Conservation (phyloP, 2,113 vertebrate genomes). For the Rhinogobius similis region DNA sequence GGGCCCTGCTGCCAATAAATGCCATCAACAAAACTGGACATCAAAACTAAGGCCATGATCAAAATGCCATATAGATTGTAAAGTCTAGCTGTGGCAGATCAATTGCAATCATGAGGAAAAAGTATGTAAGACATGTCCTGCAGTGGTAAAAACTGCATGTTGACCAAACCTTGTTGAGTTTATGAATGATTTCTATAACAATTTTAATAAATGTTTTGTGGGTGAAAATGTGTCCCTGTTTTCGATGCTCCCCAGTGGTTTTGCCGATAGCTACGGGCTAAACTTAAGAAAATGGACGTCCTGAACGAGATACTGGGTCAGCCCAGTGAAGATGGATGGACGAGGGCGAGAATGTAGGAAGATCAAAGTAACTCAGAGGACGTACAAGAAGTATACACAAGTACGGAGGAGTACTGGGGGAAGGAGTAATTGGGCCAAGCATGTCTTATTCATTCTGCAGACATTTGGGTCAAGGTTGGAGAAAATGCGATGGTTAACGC, state of each 20-base stretch:
- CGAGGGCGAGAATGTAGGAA: constrained; percentile 12
- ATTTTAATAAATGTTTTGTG: not conserved
- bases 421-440: constrained; percentile 37
- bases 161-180: not conserved
- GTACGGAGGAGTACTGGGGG: not conserved
- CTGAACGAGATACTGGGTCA: constrained; percentile 46
- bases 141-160: not conserved
- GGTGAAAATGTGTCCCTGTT: constrained; percentile 41
- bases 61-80: not conserved
- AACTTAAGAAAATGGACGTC: constrained; percentile 15
- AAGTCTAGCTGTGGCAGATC: not conserved
- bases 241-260: constrained; percentile 15
- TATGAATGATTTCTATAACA: not conserved
- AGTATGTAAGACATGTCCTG: not conserved
- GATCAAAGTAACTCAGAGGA: constrained; percentile 5
- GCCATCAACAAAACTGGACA: not conserved
- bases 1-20: constrained; percentile 31
- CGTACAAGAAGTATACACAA: not conserved
- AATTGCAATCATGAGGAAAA: not conserved
- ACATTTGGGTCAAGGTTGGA: constrained; percentile 72
- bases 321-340: constrained; percentile 38
- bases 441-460: constrained; percentile 26
- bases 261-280: constrained; percentile 19
- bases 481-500: not conserved
- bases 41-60: not conserved